Percentiles rank a stretch among this genome's conserved stretches.
These are phyloP conservation scores for Pseudopodoces humilis DNA, from an alignment of 2,113 vertebrate species.

Conservation along the genomic window DNA sequence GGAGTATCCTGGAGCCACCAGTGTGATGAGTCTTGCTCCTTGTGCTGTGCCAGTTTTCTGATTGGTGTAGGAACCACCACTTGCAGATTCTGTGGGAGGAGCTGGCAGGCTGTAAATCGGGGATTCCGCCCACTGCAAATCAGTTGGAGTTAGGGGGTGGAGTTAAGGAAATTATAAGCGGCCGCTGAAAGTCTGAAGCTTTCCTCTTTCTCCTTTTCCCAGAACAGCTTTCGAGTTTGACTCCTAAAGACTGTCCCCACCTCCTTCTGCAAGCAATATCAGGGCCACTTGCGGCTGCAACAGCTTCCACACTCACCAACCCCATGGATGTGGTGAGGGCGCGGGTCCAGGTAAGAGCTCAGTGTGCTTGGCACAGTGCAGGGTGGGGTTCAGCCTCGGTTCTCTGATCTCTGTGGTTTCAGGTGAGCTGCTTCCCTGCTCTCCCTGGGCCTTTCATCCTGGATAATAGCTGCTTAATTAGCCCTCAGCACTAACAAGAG, in stretches of 20 bases:
- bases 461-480: background rate
- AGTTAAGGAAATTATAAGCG: background rate
- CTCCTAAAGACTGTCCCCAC: conserved; percentile 90
- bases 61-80: background rate
- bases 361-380: background rate
- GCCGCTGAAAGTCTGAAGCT: background rate
- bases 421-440: background rate
- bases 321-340: conserved; percentile 97
- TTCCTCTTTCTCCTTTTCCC: background rate
- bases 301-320: conserved; percentile 94
- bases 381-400: background rate
- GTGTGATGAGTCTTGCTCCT: background rate
- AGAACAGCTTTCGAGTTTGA: conserved; percentile 89
- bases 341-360: conserved; percentile 87
- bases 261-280: conserved; percentile 92
- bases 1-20: background rate
- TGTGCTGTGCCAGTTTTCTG: background rate
- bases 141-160: background rate
- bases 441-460: background rate
- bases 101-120: background rate
- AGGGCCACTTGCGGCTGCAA: conserved; percentile 91
- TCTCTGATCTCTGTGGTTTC: background rate
- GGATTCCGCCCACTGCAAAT: background rate
- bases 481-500: background rate
- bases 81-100: background rate